These are phyloP conservation scores for Acrobasis suavella DNA, from an alignment of 2,888 invertebrate genomes.

Conservation along the genomic window DNA sequence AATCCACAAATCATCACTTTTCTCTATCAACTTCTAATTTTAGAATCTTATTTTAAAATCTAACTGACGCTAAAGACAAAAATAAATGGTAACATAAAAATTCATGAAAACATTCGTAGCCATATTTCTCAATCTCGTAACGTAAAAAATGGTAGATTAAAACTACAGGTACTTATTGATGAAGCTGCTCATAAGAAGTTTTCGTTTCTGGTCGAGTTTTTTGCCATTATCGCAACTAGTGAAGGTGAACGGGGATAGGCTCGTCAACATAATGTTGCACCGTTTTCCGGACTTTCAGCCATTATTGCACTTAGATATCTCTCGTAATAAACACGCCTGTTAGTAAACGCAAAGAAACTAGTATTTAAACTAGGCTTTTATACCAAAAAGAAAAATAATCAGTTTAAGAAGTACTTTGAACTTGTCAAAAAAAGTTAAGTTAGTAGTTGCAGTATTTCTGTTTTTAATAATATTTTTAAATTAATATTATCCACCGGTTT, in stretches of 20 bases:
- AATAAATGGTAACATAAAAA: neutral
- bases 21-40: too few relatives aligned
- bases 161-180: conserved; percentile 9
- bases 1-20: too few relatives aligned
- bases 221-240: conserved; percentile 19
- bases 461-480: too few relatives aligned
- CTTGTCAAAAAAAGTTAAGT: too few relatives aligned
- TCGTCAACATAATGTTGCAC: conserved; percentile 9
- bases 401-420: too few relatives aligned
- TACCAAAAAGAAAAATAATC: too few relatives aligned
- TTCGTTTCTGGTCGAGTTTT: conserved; percentile 16
- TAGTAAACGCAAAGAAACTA: neutral
- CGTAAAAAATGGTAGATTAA: neutral
- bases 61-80: too few relatives aligned
- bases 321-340: neutral
- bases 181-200: conserved; percentile 16
- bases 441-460: too few relatives aligned
- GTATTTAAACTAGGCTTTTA: neutral
- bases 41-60: too few relatives aligned
- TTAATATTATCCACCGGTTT: too few relatives aligned
- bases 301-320: conserved; percentile 5
- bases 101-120: neutral
- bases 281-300: conserved; percentile 17
- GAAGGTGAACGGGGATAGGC: conserved; percentile 23
- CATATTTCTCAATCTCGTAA: conserved; percentile 2